Percentiles rank a stretch among this genome's conserved stretches.
phyloP scores from a whole-genome alignment of 1,140 invertebrate genomes.

The Bombus fervidus region DNA sequence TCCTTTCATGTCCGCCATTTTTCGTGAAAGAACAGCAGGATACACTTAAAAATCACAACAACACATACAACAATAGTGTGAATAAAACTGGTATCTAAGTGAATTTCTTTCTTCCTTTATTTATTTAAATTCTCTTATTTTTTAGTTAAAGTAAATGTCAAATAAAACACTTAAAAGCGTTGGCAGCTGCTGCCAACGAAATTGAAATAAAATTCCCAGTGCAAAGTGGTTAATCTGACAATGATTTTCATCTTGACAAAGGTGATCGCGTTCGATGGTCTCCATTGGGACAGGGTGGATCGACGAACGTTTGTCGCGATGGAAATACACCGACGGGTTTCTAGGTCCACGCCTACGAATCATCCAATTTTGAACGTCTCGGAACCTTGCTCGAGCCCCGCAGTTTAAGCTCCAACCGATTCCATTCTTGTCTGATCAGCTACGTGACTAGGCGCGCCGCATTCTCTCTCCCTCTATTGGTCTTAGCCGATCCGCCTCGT shows the following conservation, averaged over 20 bases:
- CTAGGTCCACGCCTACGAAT: slow-evolving; percentile 55
- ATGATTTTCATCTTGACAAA: not conserved
- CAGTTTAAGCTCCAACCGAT: not conserved
- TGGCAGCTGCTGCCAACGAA: too few relatives aligned
- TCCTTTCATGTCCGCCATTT: too few relatives aligned
- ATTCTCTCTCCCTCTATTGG: not conserved
- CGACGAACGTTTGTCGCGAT: slow-evolving; percentile 28
- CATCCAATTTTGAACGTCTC: slow-evolving; percentile 52
- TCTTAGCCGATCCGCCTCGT: not conserved
- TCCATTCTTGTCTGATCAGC: slow-evolving; percentile 6
- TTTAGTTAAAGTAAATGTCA: too few relatives aligned
- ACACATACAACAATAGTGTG: too few relatives aligned
- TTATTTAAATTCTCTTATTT: too few relatives aligned
- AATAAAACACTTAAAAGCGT: too few relatives aligned
- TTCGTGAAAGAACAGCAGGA: too few relatives aligned
- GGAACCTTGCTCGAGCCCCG: slow-evolving; percentile 28
- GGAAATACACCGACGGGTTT: slow-evolving; percentile 48
- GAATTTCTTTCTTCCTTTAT: too few relatives aligned
- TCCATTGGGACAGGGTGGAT: not conserved
- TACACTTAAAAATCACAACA: too few relatives aligned
- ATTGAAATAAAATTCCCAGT: too few relatives aligned
- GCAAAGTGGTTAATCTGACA: too few relatives aligned
- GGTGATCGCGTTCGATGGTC: not conserved
- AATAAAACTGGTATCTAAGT: too few relatives aligned
- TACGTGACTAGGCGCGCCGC: slow-evolving; percentile 3